Percentiles rank a stretch among this genome's conserved stretches.
Conservation (phyloP, 64 coral and sea anemone genomes). For the Cladopsammia gracilis region DNA sequence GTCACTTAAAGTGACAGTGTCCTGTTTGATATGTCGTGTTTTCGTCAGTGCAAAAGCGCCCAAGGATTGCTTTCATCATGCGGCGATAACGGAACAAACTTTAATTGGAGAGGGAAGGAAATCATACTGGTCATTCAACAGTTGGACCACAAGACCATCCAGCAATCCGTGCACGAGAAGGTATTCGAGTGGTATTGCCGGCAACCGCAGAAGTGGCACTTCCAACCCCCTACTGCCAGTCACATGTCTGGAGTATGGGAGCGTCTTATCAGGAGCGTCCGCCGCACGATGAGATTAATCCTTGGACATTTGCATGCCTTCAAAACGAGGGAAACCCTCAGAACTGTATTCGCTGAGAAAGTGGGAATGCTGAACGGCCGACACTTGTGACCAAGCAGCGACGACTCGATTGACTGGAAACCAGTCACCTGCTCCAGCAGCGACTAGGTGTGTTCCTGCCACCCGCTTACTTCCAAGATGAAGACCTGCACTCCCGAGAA, state of each 20-base stretch:
- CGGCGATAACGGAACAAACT: too few relatives aligned
- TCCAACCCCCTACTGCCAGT: slow-evolving; percentile 29
- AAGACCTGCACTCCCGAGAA: not conserved
- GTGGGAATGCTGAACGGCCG: slow-evolving; percentile 31
- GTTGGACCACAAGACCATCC: too few relatives aligned
- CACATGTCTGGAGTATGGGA: slow-evolving; percentile 48
- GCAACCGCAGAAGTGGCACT: too few relatives aligned
- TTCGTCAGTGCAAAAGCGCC: too few relatives aligned
- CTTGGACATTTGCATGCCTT: slow-evolving; percentile 12
- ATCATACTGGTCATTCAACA: too few relatives aligned
- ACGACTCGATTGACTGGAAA: slow-evolving; percentile 44
- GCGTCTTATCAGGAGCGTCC: slow-evolving; percentile 26
- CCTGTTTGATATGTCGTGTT: too few relatives aligned
- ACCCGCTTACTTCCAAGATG: not conserved
- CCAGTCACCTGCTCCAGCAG: not conserved
- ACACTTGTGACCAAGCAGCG: slow-evolving; percentile 51
- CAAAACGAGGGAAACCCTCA: not conserved
- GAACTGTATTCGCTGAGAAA: slow-evolving; percentile 49
- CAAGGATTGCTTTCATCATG: too few relatives aligned
- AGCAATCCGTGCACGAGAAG: too few relatives aligned
- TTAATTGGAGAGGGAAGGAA: too few relatives aligned
- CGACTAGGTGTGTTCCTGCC: not conserved
- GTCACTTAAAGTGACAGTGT: too few relatives aligned
- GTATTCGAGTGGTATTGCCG: too few relatives aligned
- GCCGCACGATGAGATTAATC: not conserved